Evolutionary conservation across 1,140 invertebrate genomes (phyloP).

Genomic region (Neodiprion lecontei): DNA sequence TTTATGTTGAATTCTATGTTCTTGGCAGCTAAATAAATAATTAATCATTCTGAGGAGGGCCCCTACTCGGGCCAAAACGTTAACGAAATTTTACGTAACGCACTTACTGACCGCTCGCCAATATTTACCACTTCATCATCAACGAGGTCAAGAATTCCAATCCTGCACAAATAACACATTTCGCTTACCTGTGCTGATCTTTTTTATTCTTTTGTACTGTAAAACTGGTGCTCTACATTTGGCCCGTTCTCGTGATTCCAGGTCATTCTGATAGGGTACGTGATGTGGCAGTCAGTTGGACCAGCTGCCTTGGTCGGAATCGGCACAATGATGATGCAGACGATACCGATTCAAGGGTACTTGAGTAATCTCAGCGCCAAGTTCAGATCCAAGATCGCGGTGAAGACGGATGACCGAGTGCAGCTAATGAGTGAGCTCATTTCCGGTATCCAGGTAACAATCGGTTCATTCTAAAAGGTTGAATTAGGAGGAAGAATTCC

Average conservation of each 20-base stretch:
- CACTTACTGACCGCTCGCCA: no score
- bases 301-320: conserved; percentile 76
- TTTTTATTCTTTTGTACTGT: no score
- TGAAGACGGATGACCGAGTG: conserved; percentile 74
- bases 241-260: conserved; percentile 35
- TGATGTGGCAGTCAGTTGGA: conserved; percentile 76
- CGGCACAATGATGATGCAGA: conserved; percentile 65
- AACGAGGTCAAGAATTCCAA: no score
- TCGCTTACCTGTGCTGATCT: no score
- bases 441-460: conserved; percentile 70
- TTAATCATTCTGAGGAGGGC: no score
- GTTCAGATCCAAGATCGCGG: conserved; percentile 66
- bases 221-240: no score
- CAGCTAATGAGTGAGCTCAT: conserved; percentile 83
- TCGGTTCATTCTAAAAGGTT: not conserved
- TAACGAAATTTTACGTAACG: no score
- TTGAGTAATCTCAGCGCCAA: conserved; percentile 63
- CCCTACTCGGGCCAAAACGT: no score
- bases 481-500: no score
- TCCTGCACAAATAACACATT: no score
- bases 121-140: no score
- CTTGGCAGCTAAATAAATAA: no score
- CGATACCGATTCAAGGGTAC: conserved; percentile 72
- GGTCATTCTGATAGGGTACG: conserved; percentile 59
- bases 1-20: not conserved